Conservation (phyloP, 2,113 vertebrate species). For the Solenodon paradoxus region DNA sequence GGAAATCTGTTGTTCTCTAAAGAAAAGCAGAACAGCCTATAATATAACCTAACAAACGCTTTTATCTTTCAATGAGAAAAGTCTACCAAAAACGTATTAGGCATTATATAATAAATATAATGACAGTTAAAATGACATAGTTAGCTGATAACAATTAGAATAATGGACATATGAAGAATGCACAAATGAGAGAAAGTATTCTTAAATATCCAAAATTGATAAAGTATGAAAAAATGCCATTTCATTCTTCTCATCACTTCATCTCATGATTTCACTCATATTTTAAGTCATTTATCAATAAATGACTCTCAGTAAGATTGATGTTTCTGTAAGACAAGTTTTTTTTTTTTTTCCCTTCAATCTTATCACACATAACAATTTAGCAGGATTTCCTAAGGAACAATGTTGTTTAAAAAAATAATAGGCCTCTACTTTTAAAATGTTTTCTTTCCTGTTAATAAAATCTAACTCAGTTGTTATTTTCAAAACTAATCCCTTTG, state of each 20-base stretch:
- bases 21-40: neutral
- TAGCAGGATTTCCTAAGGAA: constrained; percentile 77
- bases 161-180: neutral
- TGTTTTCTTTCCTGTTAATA: constrained; percentile 77
- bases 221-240: neutral
- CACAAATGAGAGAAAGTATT: neutral
- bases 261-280: neutral
- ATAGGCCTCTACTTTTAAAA: constrained; percentile 62
- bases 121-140: neutral
- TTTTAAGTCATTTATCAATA: constrained; percentile 46
- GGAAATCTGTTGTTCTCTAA: neutral
- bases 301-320: constrained; percentile 54
- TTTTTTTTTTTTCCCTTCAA: neutral
- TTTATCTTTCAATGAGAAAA: neutral
- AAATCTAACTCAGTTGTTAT: constrained; percentile 69
- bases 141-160: neutral
- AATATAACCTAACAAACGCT: neutral
- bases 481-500: constrained; percentile 68
- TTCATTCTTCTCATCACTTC: neutral
- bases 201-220: neutral
- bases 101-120: neutral
- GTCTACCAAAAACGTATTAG: neutral
- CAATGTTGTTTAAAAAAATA: constrained; percentile 69
- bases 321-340: constrained; percentile 50
- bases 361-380: constrained; percentile 73